Evolutionary conservation across 53 echinoderm and acorn worm species (phyloP), one percentile per base, ranked within the genome.

Genomic region (Mesocentrotus franciscanus): DNA sequence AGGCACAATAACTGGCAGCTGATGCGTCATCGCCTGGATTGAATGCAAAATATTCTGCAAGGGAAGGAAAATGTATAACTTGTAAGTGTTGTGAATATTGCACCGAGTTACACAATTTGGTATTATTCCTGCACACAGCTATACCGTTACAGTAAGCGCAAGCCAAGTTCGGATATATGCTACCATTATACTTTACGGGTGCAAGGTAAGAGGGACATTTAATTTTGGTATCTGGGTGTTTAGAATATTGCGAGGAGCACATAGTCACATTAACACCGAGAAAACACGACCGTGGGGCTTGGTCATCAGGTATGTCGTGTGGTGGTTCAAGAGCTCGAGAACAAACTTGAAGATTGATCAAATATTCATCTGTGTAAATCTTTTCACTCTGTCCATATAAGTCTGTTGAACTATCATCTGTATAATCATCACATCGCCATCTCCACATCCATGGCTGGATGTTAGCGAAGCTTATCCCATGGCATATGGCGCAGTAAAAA

Each of bases 401-500:
- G 1, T 39, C 8, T 39, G 81, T 20, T 8, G 36, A 39, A 18
- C 2, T 4, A 15, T 0, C 49, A 18, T 39, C 22, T 18, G 18
- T 6, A 20, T 18, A 9, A 34, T 17, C 61, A 1, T 22, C 9
- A 68, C 92, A 74, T 92, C 57, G 72, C 92, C 42, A 39, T 36
- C 0, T 42, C 24, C 72, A 49, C 58, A 1, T 55, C 92, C 92
- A 92, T 55, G 74, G 24, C 74, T 74, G 8, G 17, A 92, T 92
- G 7, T 22, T 56, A 3, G 14, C n/a, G 4, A 56, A 26, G 92
- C 18, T 22, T 4, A 71, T 20, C 8, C 42, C 74, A n/a, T 96
- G 87, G 42, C 96, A 96, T 24, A 96, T 57, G 26, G 96, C 96
- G 90, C 96, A 96, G 93, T 96, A 96, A 29, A 90, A 1, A 55